These are phyloP conservation scores for Takifugu bimaculatus DNA, from an alignment of 2,113 vertebrate genomes.

Conservation along the genomic window DNA sequence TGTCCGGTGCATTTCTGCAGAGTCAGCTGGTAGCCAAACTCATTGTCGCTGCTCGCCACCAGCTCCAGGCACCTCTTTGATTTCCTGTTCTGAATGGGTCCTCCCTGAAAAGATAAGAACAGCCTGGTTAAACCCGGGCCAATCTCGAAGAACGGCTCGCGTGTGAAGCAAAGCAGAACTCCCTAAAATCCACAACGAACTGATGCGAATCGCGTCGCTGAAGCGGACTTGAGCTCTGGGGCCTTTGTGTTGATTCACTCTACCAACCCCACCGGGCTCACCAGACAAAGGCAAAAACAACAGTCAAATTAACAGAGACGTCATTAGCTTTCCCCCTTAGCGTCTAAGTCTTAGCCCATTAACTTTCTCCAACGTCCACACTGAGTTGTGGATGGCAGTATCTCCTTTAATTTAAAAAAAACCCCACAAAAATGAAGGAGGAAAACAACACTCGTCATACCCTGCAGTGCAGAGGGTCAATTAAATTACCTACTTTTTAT, in stretches of 20 bases:
- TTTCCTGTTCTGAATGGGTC: constrained; percentile 94
- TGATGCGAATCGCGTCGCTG: background rate
- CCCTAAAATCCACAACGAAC: constrained; percentile 29
- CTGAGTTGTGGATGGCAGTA: background rate
- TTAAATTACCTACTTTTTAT: constrained; percentile 37
- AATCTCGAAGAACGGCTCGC: constrained; percentile 31
- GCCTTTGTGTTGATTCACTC: constrained; percentile 35
- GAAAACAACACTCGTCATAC: constrained; percentile 11
- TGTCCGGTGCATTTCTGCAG: constrained; percentile 94
- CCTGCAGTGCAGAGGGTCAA: constrained; percentile 22
- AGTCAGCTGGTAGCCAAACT: constrained; percentile 90
- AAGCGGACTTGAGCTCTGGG: constrained; percentile 23
- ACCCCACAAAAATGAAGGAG: constrained; percentile 1
- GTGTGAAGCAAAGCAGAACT: constrained; percentile 14
- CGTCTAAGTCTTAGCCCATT: too few relatives aligned
- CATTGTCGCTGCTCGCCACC: constrained; percentile 85
- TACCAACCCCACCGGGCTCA: constrained; percentile 17
- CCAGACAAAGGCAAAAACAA: constrained; percentile 41
- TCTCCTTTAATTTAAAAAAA: background rate
- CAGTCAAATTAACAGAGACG: constrained; percentile 21
- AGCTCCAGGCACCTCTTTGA: constrained; percentile 95
- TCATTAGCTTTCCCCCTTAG: constrained; percentile 15
- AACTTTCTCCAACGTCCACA: too few relatives aligned
- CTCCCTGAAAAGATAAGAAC: constrained; percentile 80
- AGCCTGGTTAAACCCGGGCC: constrained; percentile 42